Conservation (phyloP, 2,888 invertebrate species). For the Lamellibrachia satsuma region DNA sequence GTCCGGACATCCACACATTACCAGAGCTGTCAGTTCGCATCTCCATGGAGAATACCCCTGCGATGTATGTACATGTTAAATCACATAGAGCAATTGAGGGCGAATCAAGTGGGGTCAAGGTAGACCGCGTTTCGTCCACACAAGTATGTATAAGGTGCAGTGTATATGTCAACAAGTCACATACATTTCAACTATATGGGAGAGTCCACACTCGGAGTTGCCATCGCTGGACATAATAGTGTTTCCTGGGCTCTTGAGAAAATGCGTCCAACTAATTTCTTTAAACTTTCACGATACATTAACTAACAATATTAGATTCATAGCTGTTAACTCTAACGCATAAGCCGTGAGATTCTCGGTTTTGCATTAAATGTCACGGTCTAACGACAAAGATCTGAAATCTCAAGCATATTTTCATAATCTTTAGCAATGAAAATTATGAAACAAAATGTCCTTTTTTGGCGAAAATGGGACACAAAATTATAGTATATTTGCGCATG, state of each 20-base stretch:
- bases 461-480: no score
- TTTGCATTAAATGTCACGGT: no score
- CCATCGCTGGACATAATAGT: not conserved
- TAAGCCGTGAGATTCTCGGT: no score
- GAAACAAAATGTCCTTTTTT: no score
- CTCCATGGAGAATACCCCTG: not conserved
- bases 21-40: not conserved
- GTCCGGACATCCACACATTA: not conserved
- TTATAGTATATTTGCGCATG: no score
- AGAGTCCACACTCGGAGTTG: not conserved
- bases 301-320: not conserved
- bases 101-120: not conserved
- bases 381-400: no score
- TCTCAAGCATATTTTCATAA: no score
- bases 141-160: not conserved
- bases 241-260: not conserved
- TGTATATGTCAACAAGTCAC: not conserved
- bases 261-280: not conserved
- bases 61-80: not conserved
- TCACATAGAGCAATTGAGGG: not conserved
- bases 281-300: not conserved
- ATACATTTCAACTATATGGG: not conserved
- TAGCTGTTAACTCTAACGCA: no score
- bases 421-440: no score
- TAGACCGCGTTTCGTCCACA: not conserved